Conservation (phyloP, 2,888 invertebrate species). For the Heliconius aoede region DNA sequence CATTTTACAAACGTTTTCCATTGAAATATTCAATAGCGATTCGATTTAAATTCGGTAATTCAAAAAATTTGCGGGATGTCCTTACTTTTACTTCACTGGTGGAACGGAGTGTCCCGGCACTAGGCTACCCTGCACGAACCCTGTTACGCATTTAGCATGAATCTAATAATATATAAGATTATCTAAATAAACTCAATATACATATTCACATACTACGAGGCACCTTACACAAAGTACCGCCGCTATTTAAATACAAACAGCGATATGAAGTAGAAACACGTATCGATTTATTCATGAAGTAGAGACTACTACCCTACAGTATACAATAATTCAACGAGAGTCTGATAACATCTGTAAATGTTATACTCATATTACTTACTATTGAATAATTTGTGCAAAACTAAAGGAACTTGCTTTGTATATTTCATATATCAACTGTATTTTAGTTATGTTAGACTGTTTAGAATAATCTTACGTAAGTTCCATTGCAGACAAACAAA, state of each 20-base stretch:
- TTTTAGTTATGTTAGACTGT: too few relatives aligned
- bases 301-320: slow-evolving; percentile 31
- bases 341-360: slow-evolving; percentile 34
- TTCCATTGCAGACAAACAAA: too few relatives aligned
- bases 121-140: not conserved
- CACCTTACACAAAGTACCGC: slow-evolving; percentile 5
- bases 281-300: slow-evolving; percentile 28
- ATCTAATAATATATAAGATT: not conserved
- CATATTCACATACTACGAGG: not conserved
- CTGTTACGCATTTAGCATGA: not conserved
- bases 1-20: not conserved
- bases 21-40: not conserved
- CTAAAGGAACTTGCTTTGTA: not conserved
- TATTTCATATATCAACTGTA: not conserved
- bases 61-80: too few relatives aligned
- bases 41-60: not conserved
- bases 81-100: too few relatives aligned
- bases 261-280: slow-evolving; percentile 15
- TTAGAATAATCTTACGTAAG: too few relatives aligned
- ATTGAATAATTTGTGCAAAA: slow-evolving; percentile 3
- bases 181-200: not conserved
- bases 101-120: not conserved
- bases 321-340: slow-evolving; percentile 38
- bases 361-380: slow-evolving; percentile 2
- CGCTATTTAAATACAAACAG: slow-evolving; percentile 1